Percentiles rank a stretch among this genome's conserved stretches.
phyloP scores from a whole-genome alignment of 2,888 invertebrate species.

The Drosophila mimica region DNA sequence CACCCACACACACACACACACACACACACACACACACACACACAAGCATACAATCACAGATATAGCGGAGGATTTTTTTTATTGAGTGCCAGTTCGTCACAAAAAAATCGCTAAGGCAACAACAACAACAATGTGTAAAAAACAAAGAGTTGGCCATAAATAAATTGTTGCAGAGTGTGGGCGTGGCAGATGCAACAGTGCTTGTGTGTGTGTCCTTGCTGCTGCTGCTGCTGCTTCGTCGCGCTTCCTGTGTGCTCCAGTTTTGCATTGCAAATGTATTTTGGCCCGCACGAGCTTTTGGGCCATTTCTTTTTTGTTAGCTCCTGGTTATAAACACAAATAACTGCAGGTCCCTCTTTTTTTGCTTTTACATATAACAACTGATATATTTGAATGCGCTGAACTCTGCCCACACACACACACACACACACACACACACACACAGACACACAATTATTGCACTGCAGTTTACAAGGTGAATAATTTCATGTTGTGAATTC shows the following conservation, averaged over 20 bases:
- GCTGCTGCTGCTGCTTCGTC: constrained; percentile 42
- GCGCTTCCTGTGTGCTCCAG: constrained; percentile 67
- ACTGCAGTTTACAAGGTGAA: constrained; percentile 59
- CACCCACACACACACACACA: constrained; percentile 13
- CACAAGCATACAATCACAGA: constrained; percentile 16
- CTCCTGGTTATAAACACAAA: constrained; percentile 49
- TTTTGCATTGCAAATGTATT: constrained; percentile 67
- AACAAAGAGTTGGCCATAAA: constrained; percentile 40
- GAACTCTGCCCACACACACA: constrained; percentile 31
- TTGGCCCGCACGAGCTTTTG: constrained; percentile 13
- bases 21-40: constrained; percentile 3
- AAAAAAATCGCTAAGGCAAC: neutral
- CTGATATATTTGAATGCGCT: constrained; percentile 45
- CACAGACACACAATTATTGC: constrained; percentile 31
- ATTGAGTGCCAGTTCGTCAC: constrained; percentile 60
- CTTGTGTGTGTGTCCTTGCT: constrained; percentile 3
- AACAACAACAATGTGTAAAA: constrained; percentile 11
- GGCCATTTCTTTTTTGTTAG: constrained; percentile 22
- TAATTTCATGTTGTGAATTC: constrained; percentile 55
- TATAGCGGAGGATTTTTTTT: constrained; percentile 40
- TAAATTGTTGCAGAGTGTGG: constrained; percentile 35
- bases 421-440: constrained; percentile 10
- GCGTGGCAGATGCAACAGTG: constrained; percentile 32
- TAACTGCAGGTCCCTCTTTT: constrained; percentile 25
- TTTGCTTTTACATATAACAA: constrained; percentile 4